These are phyloP conservation scores for Hedya salicella DNA, from an alignment of 2,888 invertebrate genomes.

Conservation along the genomic window DNA sequence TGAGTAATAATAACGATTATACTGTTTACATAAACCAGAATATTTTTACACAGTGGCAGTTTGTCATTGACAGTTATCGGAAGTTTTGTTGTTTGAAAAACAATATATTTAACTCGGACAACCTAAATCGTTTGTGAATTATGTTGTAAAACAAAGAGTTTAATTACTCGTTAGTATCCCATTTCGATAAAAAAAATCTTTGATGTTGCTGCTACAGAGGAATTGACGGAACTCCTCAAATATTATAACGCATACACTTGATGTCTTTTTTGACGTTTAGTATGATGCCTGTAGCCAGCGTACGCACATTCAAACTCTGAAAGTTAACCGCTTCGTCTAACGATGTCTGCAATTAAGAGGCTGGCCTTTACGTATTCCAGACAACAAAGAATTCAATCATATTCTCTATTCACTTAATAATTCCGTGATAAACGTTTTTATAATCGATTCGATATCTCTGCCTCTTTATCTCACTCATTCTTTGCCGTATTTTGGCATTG, in stretches of 20 bases:
- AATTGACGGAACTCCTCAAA: too few relatives aligned
- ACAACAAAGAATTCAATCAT: constrained; percentile 33
- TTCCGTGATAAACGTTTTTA: not conserved
- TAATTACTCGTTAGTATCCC: too few relatives aligned
- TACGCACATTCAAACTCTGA: not conserved
- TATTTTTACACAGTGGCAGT: constrained; percentile 11
- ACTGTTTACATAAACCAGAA: constrained; percentile 19
- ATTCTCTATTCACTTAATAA: not conserved
- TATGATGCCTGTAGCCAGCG: too few relatives aligned
- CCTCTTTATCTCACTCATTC: not conserved
- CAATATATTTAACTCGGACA: not conserved
- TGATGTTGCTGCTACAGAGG: too few relatives aligned
- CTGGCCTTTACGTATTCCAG: constrained; percentile 16
- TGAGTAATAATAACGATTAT: constrained; percentile 22
- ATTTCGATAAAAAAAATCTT: too few relatives aligned
- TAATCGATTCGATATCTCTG: not conserved
- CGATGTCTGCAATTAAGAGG: constrained; percentile 31
- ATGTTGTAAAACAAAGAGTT: not conserved
- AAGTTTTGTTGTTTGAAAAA: constrained; percentile 19
- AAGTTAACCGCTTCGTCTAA: constrained; percentile 28
- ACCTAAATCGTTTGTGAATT: not conserved
- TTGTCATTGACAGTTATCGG: constrained; percentile 22
- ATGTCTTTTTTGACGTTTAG: too few relatives aligned
- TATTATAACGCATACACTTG: too few relatives aligned
- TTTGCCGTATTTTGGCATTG: not conserved